A percentile compares a stretch with the other conserved stretches of the same genome.
Evolutionary conservation across 2,113 vertebrate species (phyloP).

Genomic region (Dipodomys stephensi): DNA sequence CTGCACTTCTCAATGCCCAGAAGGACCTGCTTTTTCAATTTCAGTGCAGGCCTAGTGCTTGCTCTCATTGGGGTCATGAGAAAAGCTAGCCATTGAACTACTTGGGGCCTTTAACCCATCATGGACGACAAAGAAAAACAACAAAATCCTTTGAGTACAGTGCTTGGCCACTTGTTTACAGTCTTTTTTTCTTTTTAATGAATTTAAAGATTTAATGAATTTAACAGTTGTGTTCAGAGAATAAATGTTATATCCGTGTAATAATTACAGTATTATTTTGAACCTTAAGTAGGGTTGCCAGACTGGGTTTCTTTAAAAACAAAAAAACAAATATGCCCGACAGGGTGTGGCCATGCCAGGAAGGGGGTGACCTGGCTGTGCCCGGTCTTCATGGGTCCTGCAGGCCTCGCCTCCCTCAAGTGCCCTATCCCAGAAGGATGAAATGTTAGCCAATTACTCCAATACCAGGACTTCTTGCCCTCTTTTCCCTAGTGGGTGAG

Average conservation of each 20-base stretch:
- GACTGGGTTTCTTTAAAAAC: slow-evolving; percentile 80
- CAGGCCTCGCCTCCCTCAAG: slow-evolving; percentile 67
- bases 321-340: slow-evolving; percentile 72
- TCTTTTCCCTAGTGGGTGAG: slow-evolving; percentile 55
- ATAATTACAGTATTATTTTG: slow-evolving; percentile 91
- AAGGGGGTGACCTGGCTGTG: slow-evolving; percentile 56
- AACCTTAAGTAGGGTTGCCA: slow-evolving; percentile 87
- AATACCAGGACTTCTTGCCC: slow-evolving; percentile 32
- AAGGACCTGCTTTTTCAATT: slow-evolving; percentile 87
- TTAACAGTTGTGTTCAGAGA: slow-evolving; percentile 86
- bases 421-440: slow-evolving; percentile 80
- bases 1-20: slow-evolving; percentile 87
- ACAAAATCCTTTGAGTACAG: slow-evolving; percentile 85
- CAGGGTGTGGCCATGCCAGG: slow-evolving; percentile 74
- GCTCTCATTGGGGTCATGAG: slow-evolving; percentile 85
- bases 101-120: slow-evolving; percentile 84
- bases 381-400: slow-evolving; percentile 69
- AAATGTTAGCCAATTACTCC: slow-evolving; percentile 58
- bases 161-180: slow-evolving; percentile 90
- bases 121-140: slow-evolving; percentile 83
- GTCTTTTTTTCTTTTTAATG: slow-evolving; percentile 81
- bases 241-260: slow-evolving; percentile 84
- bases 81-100: slow-evolving; percentile 85
- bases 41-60: slow-evolving; percentile 85
- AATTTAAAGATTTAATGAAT: slow-evolving; percentile 82